Evolutionary conservation across 2,113 vertebrate species (phyloP).

Genomic region (Xenus cinereus): DNA sequence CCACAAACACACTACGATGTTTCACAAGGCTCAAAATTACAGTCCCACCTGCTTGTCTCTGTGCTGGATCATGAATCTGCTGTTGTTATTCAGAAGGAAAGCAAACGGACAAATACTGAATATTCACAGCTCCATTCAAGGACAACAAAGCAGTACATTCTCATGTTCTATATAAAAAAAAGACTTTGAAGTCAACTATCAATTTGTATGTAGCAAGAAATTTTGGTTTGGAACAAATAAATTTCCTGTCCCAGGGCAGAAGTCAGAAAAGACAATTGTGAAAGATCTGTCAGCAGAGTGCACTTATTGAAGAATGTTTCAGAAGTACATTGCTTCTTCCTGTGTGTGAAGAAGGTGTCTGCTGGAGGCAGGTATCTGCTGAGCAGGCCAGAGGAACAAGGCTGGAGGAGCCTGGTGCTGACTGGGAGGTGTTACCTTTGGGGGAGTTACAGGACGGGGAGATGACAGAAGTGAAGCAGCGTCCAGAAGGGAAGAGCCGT

Average conservation of each 20-base stretch:
- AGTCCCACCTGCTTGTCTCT: background rate
- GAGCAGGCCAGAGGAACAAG: background rate
- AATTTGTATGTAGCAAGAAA: background rate
- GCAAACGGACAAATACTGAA: background rate
- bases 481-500: background rate
- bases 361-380: background rate
- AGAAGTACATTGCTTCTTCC: background rate
- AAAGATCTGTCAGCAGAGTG: background rate
- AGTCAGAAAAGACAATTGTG: background rate
- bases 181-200: background rate
- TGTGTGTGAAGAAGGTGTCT: accelerated
- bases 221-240: background rate
- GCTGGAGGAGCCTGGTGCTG: background rate
- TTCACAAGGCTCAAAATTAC: background rate
- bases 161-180: background rate
- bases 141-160: background rate
- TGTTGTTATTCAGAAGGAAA: background rate
- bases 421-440: background rate
- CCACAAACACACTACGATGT: background rate
- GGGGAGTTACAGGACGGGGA: background rate
- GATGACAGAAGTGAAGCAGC: background rate
- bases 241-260: background rate
- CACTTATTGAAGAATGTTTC: background rate
- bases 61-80: background rate
- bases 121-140: background rate